Evolutionary conservation across 2,113 vertebrate species (phyloP).

Genomic region (Indicator maculatus): DNA sequence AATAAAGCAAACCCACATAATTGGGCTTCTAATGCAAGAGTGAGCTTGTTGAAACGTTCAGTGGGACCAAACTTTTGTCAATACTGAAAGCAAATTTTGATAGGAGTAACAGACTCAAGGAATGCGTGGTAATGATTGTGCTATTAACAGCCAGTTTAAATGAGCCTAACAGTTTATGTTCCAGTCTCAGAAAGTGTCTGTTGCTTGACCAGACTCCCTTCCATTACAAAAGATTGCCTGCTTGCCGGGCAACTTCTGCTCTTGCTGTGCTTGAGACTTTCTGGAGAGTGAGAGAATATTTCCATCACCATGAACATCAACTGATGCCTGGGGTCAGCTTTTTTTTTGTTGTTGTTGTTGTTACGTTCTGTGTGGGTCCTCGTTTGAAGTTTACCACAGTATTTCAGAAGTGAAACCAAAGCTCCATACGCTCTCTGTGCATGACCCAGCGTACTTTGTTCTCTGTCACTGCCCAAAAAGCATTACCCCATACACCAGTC

Average conservation of each 20-base stretch:
- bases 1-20: slow-evolving; percentile 24
- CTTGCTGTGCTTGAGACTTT: slow-evolving; percentile 26
- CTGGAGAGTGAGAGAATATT: background rate
- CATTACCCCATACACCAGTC: background rate
- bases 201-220: background rate
- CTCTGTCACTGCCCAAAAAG: background rate
- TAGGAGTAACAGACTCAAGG: background rate
- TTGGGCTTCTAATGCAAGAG: slow-evolving; percentile 42
- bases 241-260: background rate
- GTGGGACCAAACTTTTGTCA: background rate
- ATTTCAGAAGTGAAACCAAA: slow-evolving; percentile 63
- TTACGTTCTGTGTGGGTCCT: slow-evolving; percentile 11
- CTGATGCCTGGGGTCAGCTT: slow-evolving; percentile 39
- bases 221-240: background rate
- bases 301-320: slow-evolving; percentile 18
- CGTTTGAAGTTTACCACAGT: slow-evolving; percentile 58
- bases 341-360: background rate
- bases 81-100: background rate
- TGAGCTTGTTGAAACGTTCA: slow-evolving; percentile 22
- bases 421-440: background rate
- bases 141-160: background rate
- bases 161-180: background rate
- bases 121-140: background rate
- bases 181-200: background rate
- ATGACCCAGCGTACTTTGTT: slow-evolving; percentile 5